Percentiles rank a stretch among this genome's conserved stretches.
These are phyloP conservation scores for Gryllus bimaculatus DNA, from an alignment of 1,140 invertebrate species.

Conservation along the genomic window DNA sequence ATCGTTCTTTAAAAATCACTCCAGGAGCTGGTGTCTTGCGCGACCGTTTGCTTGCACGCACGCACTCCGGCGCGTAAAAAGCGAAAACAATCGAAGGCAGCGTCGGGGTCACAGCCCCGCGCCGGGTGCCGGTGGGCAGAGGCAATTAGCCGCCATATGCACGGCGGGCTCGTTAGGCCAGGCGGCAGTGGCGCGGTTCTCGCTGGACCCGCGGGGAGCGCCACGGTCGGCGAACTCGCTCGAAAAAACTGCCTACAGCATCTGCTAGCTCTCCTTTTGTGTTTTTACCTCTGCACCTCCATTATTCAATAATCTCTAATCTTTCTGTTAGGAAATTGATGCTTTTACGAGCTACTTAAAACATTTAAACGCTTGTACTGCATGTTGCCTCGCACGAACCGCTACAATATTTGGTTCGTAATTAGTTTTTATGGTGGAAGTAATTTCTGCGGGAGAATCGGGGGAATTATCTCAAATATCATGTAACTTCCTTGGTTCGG, in stretches of 20 bases:
- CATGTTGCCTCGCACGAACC: neutral
- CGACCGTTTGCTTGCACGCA: neutral
- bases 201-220: neutral
- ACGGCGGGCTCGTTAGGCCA: neutral
- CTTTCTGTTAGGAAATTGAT: slow-evolving; percentile 5
- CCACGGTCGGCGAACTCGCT: neutral
- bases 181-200: neutral
- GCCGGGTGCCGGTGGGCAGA: neutral
- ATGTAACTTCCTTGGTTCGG: neutral
- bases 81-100: neutral
- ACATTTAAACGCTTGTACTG: neutral
- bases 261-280: neutral
- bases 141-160: neutral
- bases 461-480: slow-evolving; percentile 4
- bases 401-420: neutral
- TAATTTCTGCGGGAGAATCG: slow-evolving; percentile 3
- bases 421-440: slow-evolving; percentile 1
- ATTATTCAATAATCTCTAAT: slow-evolving; percentile 6
- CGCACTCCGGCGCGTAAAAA: neutral
- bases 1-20: neutral
- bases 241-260: neutral
- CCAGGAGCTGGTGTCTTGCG: neutral
- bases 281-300: neutral
- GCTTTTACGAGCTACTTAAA: neutral
- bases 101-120: neutral